These are phyloP conservation scores for Agrochola circellaris DNA, from an alignment of 2,888 invertebrate genomes.

Conservation along the genomic window DNA sequence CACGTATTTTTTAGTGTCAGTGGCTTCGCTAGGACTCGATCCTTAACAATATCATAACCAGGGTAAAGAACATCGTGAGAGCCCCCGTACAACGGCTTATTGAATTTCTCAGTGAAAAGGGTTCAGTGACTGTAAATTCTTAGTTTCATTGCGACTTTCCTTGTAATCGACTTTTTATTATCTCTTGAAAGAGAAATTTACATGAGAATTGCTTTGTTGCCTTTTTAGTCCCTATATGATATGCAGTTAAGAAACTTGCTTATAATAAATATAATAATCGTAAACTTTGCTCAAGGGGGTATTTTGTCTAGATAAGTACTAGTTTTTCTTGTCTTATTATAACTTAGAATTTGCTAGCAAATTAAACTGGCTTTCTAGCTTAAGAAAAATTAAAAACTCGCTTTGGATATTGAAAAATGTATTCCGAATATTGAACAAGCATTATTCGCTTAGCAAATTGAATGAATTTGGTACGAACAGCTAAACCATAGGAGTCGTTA, in stretches of 20 bases:
- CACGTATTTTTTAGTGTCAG: conserved; percentile 84
- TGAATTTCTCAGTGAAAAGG: conserved; percentile 79
- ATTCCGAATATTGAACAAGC: conserved; percentile 26
- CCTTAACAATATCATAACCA: conserved; percentile 84
- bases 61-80: conserved; percentile 68
- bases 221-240: conserved; percentile 56
- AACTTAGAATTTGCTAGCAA: background rate
- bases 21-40: conserved; percentile 75
- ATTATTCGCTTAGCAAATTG: conserved; percentile 57
- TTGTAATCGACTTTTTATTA: conserved; percentile 65
- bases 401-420: conserved; percentile 20
- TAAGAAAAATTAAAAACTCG: conserved; percentile 9
- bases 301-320: background rate
- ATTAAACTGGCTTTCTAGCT: background rate
- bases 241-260: conserved; percentile 42
- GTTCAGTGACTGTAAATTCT: conserved; percentile 75
- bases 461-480: conserved; percentile 64
- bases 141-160: conserved; percentile 68
- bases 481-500: conserved; percentile 67
- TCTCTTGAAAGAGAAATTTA: conserved; percentile 60
- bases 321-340: background rate
- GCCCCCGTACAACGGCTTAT: conserved; percentile 73
- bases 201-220: conserved; percentile 64
- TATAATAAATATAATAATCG: conserved; percentile 31
- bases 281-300: background rate